Conservation (phyloP, 2,888 invertebrate genomes). For the Phengaris alcon region DNA sequence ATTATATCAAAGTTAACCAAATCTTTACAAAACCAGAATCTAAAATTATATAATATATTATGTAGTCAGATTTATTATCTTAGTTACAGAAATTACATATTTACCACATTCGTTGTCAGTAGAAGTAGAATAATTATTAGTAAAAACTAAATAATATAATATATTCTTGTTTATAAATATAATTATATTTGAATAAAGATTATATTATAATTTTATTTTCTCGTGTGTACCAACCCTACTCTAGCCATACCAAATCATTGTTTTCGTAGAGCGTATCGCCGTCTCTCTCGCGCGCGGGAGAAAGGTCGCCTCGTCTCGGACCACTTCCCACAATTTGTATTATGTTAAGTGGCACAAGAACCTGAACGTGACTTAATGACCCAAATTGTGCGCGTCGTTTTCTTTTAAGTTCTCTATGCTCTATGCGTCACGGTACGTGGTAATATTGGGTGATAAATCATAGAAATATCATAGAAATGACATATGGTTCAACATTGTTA, state of each 20-base stretch:
- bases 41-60: no score
- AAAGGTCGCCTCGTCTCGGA: constrained; percentile 62
- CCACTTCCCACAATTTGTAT: constrained; percentile 66
- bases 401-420: constrained; percentile 22
- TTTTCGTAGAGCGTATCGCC: constrained; percentile 38
- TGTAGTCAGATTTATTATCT: no score
- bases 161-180: no score
- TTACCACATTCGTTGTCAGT: no score
- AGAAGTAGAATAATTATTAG: no score
- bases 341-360: constrained; percentile 59
- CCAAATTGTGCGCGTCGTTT: constrained; percentile 38
- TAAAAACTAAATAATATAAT: no score
- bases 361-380: constrained; percentile 53
- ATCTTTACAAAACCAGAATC: no score
- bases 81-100: no score
- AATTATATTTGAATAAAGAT: not conserved
- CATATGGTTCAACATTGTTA: not conserved
- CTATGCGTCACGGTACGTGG: constrained; percentile 9
- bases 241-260: constrained; percentile 34
- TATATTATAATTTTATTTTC: not conserved
- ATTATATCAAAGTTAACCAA: no score
- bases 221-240: not conserved
- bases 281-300: constrained; percentile 61
- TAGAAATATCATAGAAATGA: not conserved
- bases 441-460: not conserved